Conservation (phyloP, 2,797 vertebrate genomes). For the Meda fulgida region DNA sequence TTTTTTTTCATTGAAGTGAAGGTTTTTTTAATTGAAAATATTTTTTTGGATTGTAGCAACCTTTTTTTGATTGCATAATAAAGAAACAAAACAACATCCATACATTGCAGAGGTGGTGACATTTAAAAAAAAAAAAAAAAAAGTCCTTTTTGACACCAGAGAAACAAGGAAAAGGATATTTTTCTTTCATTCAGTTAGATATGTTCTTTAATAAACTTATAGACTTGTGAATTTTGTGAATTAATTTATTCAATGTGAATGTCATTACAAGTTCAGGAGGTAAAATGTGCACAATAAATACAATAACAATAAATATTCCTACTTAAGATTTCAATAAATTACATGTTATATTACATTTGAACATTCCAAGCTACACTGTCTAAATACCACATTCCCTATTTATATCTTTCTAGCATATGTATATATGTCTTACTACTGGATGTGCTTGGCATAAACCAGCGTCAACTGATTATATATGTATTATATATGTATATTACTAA, state of each 20-base stretch:
- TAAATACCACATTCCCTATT: conserved; percentile 11
- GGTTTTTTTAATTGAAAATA: too few species aligned
- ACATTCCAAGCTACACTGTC: conserved; percentile 27
- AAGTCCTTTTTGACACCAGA: neutral
- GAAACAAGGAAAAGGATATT: neutral
- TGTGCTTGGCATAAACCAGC: conserved; percentile 26
- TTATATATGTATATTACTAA: conserved; percentile 23
- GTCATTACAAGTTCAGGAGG: conserved; percentile 23
- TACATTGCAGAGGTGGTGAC: neutral
- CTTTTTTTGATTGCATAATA: too few species aligned
- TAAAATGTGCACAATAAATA: conserved; percentile 33
- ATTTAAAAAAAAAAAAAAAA: conserved; percentile 10
- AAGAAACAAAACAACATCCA: too few species aligned
- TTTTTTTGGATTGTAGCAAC: too few species aligned
- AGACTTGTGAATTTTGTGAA: conserved; percentile 6
- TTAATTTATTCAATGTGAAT: conserved; percentile 17
- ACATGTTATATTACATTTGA: conserved; percentile 35
- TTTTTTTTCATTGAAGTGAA: too few species aligned
- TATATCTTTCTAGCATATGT: conserved; percentile 24
- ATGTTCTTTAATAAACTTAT: neutral
- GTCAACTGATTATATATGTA: conserved; percentile 3
- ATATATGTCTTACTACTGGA: conserved; percentile 32
- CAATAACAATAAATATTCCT: conserved; percentile 38
- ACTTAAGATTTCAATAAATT: conserved; percentile 21
- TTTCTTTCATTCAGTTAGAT: neutral